Percentiles rank a stretch among this genome's conserved stretches.
phyloP scores from a whole-genome alignment of 2,113 vertebrate species.

The Peucedramus taeniatus region DNA sequence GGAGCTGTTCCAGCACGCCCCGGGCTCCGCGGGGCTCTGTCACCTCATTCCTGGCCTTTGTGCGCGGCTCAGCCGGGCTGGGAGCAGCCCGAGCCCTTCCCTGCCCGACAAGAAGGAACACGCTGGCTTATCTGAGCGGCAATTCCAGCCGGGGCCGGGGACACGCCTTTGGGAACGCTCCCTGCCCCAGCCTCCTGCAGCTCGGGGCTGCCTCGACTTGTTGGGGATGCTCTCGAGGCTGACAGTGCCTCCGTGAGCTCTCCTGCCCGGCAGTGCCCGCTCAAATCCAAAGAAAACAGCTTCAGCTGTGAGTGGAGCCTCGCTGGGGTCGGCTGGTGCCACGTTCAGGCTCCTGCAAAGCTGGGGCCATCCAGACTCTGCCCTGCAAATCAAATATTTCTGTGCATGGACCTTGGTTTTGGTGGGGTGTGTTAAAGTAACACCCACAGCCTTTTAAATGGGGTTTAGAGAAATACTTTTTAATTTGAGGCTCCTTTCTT shows the following conservation, averaged over 20 bases:
- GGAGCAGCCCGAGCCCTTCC: conserved; percentile 68
- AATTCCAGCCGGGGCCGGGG: conserved; percentile 24
- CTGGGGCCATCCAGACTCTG: accelerated
- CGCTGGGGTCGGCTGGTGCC: accelerated
- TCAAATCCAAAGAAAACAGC: background rate
- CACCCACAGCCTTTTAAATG: background rate
- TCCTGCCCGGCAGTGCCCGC: accelerated
- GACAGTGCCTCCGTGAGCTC: background rate
- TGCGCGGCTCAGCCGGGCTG: conserved; percentile 12
- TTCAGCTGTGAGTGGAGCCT: accelerated
- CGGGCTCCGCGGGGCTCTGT: conserved; percentile 14
- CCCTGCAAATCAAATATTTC: accelerated
- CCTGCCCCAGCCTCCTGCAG: conserved; percentile 19
- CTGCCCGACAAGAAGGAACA: conserved; percentile 62
- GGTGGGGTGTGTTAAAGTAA: background rate
- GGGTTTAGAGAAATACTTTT: background rate
- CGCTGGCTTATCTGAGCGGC: conserved; percentile 48
- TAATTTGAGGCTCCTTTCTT: background rate
- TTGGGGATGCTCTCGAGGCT: background rate
- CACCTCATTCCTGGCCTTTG: conserved; percentile 30
- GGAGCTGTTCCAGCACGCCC: conserved; percentile 50
- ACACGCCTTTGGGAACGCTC: conserved; percentile 60
- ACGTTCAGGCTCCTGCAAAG: accelerated
- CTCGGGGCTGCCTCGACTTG: conserved; percentile 60
- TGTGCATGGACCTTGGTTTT: accelerated